Evolutionary conservation across 1,140 invertebrate species (phyloP).

Genomic region (Leptonema lineaticorne): DNA sequence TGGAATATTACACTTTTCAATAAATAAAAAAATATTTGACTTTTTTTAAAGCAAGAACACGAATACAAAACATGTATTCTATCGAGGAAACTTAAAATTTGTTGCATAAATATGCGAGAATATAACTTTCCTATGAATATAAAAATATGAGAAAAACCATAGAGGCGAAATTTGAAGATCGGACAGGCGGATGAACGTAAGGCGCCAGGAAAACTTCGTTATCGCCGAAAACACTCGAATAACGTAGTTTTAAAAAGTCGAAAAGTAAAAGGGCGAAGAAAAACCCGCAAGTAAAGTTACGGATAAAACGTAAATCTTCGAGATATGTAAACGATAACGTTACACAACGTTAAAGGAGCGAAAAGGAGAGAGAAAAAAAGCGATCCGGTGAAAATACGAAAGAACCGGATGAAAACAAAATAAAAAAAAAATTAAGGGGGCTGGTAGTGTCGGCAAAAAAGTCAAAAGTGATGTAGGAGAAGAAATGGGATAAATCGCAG

Average conservation of each 20-base stretch:
- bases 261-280: not conserved
- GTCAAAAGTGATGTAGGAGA: too few species aligned
- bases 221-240: not conserved
- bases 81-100: not conserved
- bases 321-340: not conserved
- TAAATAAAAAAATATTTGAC: too few species aligned
- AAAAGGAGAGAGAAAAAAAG: not conserved
- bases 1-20: too few species aligned
- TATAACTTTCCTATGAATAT: too few species aligned
- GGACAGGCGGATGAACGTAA: not conserved
- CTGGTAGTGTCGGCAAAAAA: too few species aligned
- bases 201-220: not conserved
- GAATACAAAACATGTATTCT: too few species aligned
- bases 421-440: too few species aligned
- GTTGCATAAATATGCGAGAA: too few species aligned
- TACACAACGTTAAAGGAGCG: not conserved
- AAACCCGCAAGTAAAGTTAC: not conserved
- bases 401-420: too few species aligned
- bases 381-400: too few species aligned
- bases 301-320: not conserved
- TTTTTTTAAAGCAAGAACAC: too few species aligned
- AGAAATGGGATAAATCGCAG: too few species aligned
- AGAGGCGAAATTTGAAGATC: not conserved
- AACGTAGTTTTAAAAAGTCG: not conserved
- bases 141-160: not conserved